phyloP scores from a whole-genome alignment of 2,113 vertebrate species.

The Rattus rattus region DNA sequence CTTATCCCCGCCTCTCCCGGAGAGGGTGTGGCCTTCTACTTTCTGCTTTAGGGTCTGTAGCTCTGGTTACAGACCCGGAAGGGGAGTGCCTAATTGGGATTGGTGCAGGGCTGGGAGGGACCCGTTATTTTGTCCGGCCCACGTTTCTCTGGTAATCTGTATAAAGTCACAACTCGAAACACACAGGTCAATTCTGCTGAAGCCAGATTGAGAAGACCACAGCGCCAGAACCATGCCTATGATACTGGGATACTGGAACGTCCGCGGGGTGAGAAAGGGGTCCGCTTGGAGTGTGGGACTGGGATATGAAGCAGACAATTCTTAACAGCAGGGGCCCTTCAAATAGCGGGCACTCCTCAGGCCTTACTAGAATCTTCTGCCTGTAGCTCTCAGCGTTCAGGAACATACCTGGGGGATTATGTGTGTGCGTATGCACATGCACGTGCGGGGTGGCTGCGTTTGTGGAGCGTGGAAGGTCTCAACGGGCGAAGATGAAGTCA shows the following conservation, averaged over 20 bases:
- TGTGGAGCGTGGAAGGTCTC: not conserved
- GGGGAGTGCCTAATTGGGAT: not conserved
- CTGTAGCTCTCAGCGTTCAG: not conserved
- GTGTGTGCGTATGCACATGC: not conserved
- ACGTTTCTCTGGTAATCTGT: rapidly evolving
- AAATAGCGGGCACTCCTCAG: too few relatives aligned
- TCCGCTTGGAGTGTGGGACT: not conserved
- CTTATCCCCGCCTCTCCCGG: too few relatives aligned
- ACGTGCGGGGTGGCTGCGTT: not conserved
- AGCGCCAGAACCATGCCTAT: constrained; percentile 59
- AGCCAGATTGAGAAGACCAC: not conserved
- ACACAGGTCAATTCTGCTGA: not conserved
- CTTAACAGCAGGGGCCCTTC: not conserved
- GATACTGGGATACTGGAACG: constrained; percentile 89
- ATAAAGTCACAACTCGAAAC: not conserved
- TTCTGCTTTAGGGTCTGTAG: rapidly evolving
- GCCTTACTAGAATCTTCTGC: not conserved
- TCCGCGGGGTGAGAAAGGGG: constrained; percentile 87
- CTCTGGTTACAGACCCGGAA: not conserved
- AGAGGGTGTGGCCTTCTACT: rapidly evolving
- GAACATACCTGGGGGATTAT: too few relatives aligned
- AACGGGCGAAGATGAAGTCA: not conserved
- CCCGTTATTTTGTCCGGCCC: rapidly evolving
- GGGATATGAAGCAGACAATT: not conserved
- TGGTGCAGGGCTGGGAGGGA: not conserved